Evolutionary conservation across 2,113 vertebrate species (phyloP), one percentile per base, ranked within the genome.

Genomic region (Hippocampus comes): DNA sequence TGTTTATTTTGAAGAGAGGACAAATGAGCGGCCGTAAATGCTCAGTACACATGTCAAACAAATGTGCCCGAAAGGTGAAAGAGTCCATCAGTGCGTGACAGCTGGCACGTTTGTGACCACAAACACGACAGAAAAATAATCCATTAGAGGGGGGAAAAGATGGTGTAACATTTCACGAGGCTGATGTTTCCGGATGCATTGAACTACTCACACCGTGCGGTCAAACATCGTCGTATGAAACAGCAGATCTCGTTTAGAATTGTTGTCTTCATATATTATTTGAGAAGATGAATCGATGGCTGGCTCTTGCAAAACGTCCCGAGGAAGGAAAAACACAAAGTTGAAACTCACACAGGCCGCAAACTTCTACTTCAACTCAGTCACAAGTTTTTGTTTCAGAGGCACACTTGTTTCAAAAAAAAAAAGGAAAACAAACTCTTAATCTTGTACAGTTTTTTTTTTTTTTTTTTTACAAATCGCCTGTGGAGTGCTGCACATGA

Each of bases 51-150:
- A 84, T 87, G 88, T 88, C 87, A 88, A 79, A 87, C 80, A 86
- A 83, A 87, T 75, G 82, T 70, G 82, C 88, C 82, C 85, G 83
- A 85, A 90, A 23, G 82, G 85, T 82, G 75, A 83, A 88, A 82
- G 80, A 86, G 80, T 82, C 77, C 34, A 76, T 84, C 80, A 80
- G 69, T 67, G 72, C 67, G 80, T 87, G 90, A 84, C 87, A 88
- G 85, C 84, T 84, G 86, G 84, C 85, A 84, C 80, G 59, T 87
- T 89, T 86, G 83, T 80, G 86, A 81, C 77, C 77, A 85, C 81
- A 82, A 88, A 89, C 85, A 91, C 85, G 73, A 80, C 77, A 88
- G 82, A 85, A 46, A 87, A 89, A 88, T 89, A 89, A 90, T 87
- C 82, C 86, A 38, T 34, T 75, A 70, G 70, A 84, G 84, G 85